Evolutionary conservation across 2,797 vertebrate species (phyloP).

Genomic region (Pseudomugil tenellus): DNA sequence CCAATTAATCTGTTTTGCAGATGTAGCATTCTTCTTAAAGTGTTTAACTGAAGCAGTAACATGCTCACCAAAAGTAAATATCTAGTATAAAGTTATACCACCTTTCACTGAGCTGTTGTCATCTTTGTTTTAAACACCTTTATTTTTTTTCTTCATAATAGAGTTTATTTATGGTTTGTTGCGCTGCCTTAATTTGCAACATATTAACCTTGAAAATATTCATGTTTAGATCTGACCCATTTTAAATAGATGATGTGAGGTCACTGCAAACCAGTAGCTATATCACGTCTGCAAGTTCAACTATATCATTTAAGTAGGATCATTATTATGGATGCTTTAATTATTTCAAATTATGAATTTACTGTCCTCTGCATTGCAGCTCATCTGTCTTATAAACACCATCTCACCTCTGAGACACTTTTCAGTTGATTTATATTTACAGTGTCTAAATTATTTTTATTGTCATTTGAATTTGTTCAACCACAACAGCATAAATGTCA

Average conservation of each 20-base stretch:
- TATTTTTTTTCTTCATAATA: too few species aligned
- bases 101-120: too few species aligned
- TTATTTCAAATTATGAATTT: too few species aligned
- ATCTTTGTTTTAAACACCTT: too few species aligned
- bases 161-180: too few species aligned
- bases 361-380: background rate
- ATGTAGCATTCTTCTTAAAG: conserved; percentile 7
- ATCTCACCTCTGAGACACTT: background rate
- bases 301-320: background rate
- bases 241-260: background rate
- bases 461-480: conserved; percentile 17
- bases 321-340: background rate
- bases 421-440: conserved; percentile 15
- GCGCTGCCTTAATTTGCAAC: too few species aligned
- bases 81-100: too few species aligned
- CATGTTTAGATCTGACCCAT: background rate
- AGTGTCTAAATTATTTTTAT: conserved; percentile 1
- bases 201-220: too few species aligned
- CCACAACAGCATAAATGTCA: background rate
- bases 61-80: too few species aligned
- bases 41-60: conserved; percentile 10
- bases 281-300: background rate
- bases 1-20: conserved; percentile 10
- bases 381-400: conserved; percentile 4
- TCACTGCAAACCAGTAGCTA: too few species aligned